Base-by-base conservation (phyloP, 1,140 invertebrate genomes). In the Heliconius eleuchia region DNA sequence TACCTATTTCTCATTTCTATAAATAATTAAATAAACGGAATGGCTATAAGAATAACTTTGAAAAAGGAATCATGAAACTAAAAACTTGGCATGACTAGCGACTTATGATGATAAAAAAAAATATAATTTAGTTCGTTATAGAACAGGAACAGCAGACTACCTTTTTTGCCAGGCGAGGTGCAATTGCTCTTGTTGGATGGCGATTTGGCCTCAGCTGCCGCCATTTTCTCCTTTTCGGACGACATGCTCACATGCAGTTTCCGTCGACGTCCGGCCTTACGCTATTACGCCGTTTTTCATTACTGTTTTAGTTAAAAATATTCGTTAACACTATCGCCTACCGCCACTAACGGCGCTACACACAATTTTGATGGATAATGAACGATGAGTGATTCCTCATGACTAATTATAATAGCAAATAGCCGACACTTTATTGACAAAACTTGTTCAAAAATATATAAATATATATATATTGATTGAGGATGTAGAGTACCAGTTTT, bases 161-260 rank as follows among this genome's bases (percentile, higher is more conserved):
- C 92, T 94, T 94, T 94, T 80, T 94, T 94, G 77, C 91, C 92
- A n/a, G 92, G 92, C 77, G 92, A 94, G 30, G 92, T 90, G 84
- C 92, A 93, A 86, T 94, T 94, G 81, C 90, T 92, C 87, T 89
- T 94, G 84, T 92, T 93, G 39, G 92, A 93, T 46, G 92, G 92
- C 46, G 92, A 93, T 82, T 94, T 94, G 71, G 85, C 83, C 84
- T 92, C 92, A 71, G 88, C 86, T 42, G 90, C 85, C 55, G 91
- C 91, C 92, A 93, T 93, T 81, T 93, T 94, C 85, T 92, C 92
- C 82, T 93, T 94, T 85, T 94, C 92, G 39, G 91, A 89, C 83
- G 91, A 89, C 91, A 94, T 94, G 80, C 75, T 89, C 80, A 83
- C 84, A 84, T 83, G 86, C 82, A 80, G 76, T 76, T 82, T 81